Evolutionary conservation across 2,113 vertebrate genomes (phyloP), one percentile per base, ranked within the genome.

Genomic region (Uria lomvia): DNA sequence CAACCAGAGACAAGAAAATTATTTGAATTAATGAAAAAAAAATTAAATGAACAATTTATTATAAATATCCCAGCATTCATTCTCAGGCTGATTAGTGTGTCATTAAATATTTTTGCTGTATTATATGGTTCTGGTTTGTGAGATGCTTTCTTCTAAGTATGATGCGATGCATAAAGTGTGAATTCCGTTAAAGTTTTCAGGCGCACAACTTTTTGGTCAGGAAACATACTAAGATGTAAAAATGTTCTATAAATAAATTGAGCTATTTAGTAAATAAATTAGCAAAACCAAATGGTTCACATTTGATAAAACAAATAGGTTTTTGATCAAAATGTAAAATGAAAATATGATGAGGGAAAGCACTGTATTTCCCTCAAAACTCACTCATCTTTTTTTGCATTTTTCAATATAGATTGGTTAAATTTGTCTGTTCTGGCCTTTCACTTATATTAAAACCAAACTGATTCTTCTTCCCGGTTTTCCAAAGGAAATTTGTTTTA

Each of bases 321-420:
- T 74, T 49, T 21, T 27, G 29, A 42, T 30, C 12, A 78, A 86
- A 62, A 59, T n/a, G 13, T 43, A 26, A 49, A 70, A 53, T 55
- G 5, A 50, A 83, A 70, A 45, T 20, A 59, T 3, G 3, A 18
- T 40, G 29, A n/a, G 16, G 13, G 4, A 74, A 78, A 94, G 3
- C 8, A 49, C 8, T 49, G 49, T 10, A 40, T 50, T 83, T 79
- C 22, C 20, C n/a, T 27, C 12, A 75, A 86, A 86, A 50, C 16
- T 56, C 2, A 4, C 8, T 53, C 5, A 2, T 47, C 34, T 56
- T 58, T 59, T 59, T 59, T 30, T 18, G 0, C 4, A 8, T 24
- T 58, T 58, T 62, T 85, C n/a, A 43, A 15, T n/a, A 38, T 23
- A 77, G 63, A 53, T 43, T 40, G 5, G 27, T 73, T 7, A 26